Evolutionary conservation across 2,113 vertebrate genomes (phyloP).

Genomic region (Plestiodon gilberti): DNA sequence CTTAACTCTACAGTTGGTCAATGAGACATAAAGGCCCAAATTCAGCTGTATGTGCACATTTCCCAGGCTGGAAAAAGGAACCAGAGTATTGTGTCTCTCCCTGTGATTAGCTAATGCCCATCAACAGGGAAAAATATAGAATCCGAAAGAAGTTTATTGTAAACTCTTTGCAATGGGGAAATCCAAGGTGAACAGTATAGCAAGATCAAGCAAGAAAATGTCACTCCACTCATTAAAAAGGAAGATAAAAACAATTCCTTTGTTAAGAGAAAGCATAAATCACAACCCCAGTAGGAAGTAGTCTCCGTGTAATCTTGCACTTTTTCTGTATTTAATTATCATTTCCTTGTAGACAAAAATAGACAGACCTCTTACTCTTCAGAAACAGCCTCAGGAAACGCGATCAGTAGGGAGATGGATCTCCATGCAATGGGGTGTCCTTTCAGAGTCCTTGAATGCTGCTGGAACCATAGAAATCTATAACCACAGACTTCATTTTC

Average conservation of each 20-base stretch:
- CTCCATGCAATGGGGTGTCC: background rate
- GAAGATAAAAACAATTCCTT: background rate
- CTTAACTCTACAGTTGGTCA: background rate
- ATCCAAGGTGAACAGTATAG: background rate
- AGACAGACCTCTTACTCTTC: background rate
- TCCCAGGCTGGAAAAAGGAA: background rate
- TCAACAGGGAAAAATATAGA: background rate
- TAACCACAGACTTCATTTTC: background rate
- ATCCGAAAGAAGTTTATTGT: background rate
- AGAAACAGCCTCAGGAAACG: conserved; percentile 30
- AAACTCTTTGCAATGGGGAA: background rate
- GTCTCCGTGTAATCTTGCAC: background rate
- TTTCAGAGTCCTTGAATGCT: conserved; percentile 31
- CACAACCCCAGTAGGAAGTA: background rate
- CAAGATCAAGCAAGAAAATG: conserved; percentile 10
- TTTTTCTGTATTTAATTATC: conserved; percentile 22
- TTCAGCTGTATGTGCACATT: background rate
- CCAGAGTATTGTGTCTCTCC: rapidly evolving
- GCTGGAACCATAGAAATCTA: background rate
- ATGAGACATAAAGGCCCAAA: background rate
- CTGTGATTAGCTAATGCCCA: too few relatives aligned
- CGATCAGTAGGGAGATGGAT: background rate
- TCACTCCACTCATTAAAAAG: conserved; percentile 2
- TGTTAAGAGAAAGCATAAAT: background rate
- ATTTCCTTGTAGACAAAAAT: conserved; percentile 3